Evolutionary conservation across 2,888 invertebrate genomes (phyloP).

Genomic region (Athripsodes cinereus): DNA sequence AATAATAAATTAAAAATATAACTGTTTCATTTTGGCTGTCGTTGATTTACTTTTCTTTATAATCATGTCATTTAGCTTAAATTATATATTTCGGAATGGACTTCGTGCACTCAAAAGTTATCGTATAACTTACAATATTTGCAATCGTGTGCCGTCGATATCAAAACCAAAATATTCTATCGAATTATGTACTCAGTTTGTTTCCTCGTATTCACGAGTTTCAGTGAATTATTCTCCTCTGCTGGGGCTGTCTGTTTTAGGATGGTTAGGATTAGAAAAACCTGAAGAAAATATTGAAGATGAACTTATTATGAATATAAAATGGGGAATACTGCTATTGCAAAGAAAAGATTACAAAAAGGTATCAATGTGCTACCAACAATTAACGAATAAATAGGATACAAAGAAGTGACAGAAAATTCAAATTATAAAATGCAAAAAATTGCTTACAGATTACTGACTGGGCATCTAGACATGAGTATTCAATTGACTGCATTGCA

Average conservation of each 20-base stretch:
- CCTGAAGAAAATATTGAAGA: conserved; percentile 61
- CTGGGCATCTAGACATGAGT: too few relatives aligned
- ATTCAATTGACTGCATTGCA: too few relatives aligned
- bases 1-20: too few relatives aligned
- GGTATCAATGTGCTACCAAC: too few relatives aligned
- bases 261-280: conserved; percentile 23
- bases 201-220: not conserved
- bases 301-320: conserved; percentile 69
- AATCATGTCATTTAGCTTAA: not conserved
- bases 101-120: not conserved
- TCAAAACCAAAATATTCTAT: not conserved
- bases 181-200: not conserved
- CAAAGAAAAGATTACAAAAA: conserved; percentile 58
- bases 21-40: too few relatives aligned
- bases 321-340: conserved; percentile 70
- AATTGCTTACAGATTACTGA: too few relatives aligned
- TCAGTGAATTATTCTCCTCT: not conserved
- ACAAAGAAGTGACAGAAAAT: too few relatives aligned
- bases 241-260: conserved; percentile 12
- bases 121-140: not conserved
- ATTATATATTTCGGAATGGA: not conserved
- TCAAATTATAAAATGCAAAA: too few relatives aligned
- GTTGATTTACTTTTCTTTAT: not conserved
- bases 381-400: too few relatives aligned
- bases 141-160: not conserved